Conservation (phyloP, 1,140 invertebrate genomes). For the Idris sp. region DNA sequence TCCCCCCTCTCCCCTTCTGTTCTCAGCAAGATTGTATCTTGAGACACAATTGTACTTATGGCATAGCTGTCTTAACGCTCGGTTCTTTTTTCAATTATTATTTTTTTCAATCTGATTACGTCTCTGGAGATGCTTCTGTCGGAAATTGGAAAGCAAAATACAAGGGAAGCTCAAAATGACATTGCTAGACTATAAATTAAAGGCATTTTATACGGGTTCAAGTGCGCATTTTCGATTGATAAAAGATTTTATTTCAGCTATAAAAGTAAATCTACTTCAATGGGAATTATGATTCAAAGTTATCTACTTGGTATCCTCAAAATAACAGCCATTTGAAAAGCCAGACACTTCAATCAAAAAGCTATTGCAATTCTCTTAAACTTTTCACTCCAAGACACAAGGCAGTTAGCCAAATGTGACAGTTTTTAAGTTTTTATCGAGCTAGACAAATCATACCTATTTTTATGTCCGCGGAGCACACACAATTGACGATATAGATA, state of each 20-base stretch:
- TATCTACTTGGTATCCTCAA: slow-evolving; percentile 7
- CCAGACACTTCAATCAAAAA: slow-evolving; percentile 25
- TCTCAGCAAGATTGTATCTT: slow-evolving; percentile 34
- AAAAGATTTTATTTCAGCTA: too few species aligned
- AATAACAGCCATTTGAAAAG: slow-evolving; percentile 17
- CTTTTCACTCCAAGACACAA: slow-evolving; percentile 25
- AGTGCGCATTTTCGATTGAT: too few species aligned
- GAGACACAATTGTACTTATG: slow-evolving; percentile 9
- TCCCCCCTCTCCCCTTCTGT: too few species aligned
- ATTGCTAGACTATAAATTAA: too few species aligned
- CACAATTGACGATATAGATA: slow-evolving; percentile 26
- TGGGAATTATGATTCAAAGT: slow-evolving; percentile 12
- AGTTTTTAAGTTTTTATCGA: slow-evolving; percentile 13
- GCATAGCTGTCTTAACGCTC: neutral
- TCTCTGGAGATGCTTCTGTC: neutral
- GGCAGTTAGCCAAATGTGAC: slow-evolving; percentile 40
- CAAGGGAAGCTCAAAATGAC: neutral
- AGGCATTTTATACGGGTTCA: too few species aligned
- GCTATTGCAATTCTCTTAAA: slow-evolving; percentile 13
- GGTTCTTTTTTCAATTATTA: slow-evolving; percentile 18
- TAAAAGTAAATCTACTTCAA: too few species aligned
- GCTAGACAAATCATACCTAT: slow-evolving; percentile 27
- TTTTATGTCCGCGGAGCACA: slow-evolving; percentile 15
- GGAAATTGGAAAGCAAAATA: slow-evolving; percentile 9
- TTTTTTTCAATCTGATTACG: slow-evolving; percentile 9